These are phyloP conservation scores for Rhea pennata DNA, from an alignment of 2,113 vertebrate species.

Conservation along the genomic window DNA sequence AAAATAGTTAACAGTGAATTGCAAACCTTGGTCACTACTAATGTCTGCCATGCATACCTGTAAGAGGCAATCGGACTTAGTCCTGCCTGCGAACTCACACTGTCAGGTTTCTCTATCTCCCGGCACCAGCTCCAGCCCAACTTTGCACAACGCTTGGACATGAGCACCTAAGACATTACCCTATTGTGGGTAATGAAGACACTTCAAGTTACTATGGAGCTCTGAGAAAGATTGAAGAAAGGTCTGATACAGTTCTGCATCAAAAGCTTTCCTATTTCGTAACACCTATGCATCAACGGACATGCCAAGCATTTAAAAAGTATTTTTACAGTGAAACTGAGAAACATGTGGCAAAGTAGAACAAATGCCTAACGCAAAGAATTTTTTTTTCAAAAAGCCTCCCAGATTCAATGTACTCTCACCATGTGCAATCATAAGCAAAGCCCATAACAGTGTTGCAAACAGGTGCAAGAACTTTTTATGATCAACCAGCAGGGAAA, in stretches of 20 bases:
- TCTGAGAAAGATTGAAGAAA: neutral
- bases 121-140: neutral
- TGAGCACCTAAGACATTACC: neutral
- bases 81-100: neutral
- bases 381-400: too few relatives aligned
- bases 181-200: neutral
- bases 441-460: neutral
- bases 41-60: neutral
- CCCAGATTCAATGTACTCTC: too few relatives aligned
- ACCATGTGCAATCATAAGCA: too few relatives aligned
- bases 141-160: neutral
- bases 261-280: neutral
- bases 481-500: neutral
- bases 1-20: neutral
- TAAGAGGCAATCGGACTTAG: accelerated
- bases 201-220: neutral
- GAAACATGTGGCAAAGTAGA: neutral
- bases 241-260: accelerated
- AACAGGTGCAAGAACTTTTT: neutral
- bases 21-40: accelerated
- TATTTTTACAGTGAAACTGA: neutral
- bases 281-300: neutral
- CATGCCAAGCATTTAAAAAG: too few relatives aligned
- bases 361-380: neutral
- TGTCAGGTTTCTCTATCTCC: neutral